Evolutionary conservation across 2,797 vertebrate genomes (phyloP).

Genomic region (Phalloptychus januarius): DNA sequence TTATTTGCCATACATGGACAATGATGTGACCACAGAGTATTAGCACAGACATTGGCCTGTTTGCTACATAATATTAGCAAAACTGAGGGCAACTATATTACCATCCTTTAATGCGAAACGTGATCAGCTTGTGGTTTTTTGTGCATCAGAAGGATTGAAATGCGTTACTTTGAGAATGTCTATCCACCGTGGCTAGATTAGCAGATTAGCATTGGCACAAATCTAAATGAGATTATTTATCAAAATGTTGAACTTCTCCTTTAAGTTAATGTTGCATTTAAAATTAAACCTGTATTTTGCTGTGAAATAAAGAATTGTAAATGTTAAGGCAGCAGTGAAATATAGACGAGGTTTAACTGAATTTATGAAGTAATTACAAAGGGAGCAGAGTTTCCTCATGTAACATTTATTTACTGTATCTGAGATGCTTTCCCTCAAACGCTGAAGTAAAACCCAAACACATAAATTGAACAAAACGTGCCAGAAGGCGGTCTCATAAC

Average conservation of each 20-base stretch:
- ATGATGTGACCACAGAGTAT: neutral
- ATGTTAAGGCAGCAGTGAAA: neutral
- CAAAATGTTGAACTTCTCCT: neutral
- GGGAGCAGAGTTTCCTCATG: neutral
- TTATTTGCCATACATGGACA: neutral
- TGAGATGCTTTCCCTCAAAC: neutral
- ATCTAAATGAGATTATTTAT: neutral
- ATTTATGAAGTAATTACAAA: neutral
- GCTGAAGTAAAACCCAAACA: neutral
- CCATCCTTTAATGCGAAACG: neutral
- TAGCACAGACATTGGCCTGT: neutral
- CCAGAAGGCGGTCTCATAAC: neutral
- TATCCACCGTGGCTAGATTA: neutral
- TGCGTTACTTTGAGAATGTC: neutral
- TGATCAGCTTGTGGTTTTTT: neutral
- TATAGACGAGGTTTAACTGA: neutral
- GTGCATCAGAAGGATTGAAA: neutral
- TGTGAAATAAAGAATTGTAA: neutral
- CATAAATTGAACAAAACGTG: neutral
- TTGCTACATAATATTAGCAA: neutral
- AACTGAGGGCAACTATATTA: neutral
- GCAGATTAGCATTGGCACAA: neutral
- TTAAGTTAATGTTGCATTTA: conserved; percentile 1
- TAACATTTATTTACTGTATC: neutral
- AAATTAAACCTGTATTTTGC: neutral